phyloP scores from a whole-genome alignment of 2,797 vertebrate species.

The Haliaeetus albicilla region DNA sequence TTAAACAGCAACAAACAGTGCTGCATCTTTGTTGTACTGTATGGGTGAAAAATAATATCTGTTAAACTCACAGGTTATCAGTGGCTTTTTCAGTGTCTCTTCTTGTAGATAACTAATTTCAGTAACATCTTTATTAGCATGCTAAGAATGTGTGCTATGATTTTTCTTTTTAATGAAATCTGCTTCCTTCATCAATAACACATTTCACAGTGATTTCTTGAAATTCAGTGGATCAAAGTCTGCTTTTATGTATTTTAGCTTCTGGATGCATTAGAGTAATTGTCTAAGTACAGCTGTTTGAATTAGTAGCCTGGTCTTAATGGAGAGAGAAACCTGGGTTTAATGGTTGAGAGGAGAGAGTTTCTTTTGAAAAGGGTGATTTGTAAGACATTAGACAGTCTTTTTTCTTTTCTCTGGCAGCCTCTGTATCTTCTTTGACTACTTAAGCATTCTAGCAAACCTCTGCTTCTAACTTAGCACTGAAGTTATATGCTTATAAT shows the following conservation, averaged over 20 bases:
- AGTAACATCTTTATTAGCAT: background rate
- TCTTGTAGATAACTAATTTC: background rate
- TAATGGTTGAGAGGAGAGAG: background rate
- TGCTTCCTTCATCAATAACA: background rate
- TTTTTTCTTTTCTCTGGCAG: background rate
- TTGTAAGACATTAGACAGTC: background rate
- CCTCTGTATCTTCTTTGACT: background rate
- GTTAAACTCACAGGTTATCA: background rate
- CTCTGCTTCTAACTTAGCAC: background rate
- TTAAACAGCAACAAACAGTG: background rate
- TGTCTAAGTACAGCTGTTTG: background rate
- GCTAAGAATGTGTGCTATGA: background rate
- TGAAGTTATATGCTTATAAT: background rate
- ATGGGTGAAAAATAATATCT: background rate
- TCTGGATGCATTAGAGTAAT: background rate
- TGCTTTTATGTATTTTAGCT: background rate
- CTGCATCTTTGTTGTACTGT: background rate
- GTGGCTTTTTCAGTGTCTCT: background rate
- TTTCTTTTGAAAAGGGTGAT: background rate
- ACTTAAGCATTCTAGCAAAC: background rate
- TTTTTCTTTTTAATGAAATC: background rate
- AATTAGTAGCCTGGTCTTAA: background rate
- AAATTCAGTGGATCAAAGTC: background rate
- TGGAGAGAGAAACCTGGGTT: background rate
- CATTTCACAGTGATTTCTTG: background rate